Percentiles rank a stretch among this genome's conserved stretches.
phyloP scores from a whole-genome alignment of 30 jellyfish, hydroid and myxozoan species.

The Rhopilema esculentum region DNA sequence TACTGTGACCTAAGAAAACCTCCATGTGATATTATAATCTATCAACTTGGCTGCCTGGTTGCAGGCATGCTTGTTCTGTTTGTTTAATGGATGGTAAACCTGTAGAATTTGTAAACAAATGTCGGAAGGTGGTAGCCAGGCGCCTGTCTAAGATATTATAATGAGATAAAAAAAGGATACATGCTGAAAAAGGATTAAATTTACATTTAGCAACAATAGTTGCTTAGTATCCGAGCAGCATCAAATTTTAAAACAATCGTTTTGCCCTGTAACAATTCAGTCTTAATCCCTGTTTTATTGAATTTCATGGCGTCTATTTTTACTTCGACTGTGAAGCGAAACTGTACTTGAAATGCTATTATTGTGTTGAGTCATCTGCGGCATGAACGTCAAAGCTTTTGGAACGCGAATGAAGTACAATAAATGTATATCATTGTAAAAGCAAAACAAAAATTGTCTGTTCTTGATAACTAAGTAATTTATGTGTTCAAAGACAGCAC shows the following conservation, averaged over 20 bases:
- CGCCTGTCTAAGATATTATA: not conserved
- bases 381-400: not conserved
- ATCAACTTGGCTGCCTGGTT: not conserved
- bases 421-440: not conserved
- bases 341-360: not conserved
- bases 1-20: no score
- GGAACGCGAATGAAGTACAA: not conserved
- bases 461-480: not conserved
- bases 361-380: not conserved
- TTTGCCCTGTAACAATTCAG: no score
- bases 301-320: not conserved
- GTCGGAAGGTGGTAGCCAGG: not conserved
- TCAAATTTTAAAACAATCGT: not conserved
- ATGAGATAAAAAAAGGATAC: no score
- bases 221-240: no score
- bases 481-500: not conserved
- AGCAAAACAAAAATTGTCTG: not conserved
- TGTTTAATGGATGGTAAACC: not conserved
- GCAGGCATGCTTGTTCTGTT: not conserved
- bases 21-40: no score
- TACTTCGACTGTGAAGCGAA: not conserved
- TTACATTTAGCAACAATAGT: no score
- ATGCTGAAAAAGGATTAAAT: no score
- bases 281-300: no score
- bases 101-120: no score